phyloP scores from a whole-genome alignment of 2,113 vertebrate genomes.

The Menidia beryllina region DNA sequence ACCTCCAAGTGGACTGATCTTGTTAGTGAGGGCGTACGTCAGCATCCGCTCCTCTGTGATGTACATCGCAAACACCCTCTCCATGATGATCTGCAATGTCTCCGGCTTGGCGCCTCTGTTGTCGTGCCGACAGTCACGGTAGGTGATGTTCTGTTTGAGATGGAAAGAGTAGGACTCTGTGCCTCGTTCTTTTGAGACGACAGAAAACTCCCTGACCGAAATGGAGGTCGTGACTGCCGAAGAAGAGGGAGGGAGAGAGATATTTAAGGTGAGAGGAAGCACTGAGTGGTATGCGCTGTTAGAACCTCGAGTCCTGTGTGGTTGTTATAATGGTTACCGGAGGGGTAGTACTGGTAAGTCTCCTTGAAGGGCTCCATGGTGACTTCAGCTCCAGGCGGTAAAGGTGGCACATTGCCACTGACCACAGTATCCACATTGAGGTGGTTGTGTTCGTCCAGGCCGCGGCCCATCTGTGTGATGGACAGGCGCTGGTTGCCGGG shows the following conservation, averaged over 20 bases:
- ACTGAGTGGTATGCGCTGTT: not conserved
- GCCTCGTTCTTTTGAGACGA: slow-evolving; percentile 73
- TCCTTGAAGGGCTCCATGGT: slow-evolving; percentile 90
- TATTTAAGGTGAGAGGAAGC: not conserved
- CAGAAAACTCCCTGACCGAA: slow-evolving; percentile 83
- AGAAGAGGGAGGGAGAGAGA: not conserved
- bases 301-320: not conserved
- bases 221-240: slow-evolving; percentile 83
- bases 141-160: slow-evolving; percentile 90
- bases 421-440: slow-evolving; percentile 86
- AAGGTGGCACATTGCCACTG: slow-evolving; percentile 86
- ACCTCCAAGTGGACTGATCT: slow-evolving; percentile 87
- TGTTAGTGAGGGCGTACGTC: slow-evolving; percentile 92
- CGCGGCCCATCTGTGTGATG: slow-evolving; percentile 86
- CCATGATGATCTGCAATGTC: slow-evolving; percentile 84
- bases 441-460: slow-evolving; percentile 89
- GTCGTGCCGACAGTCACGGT: slow-evolving; percentile 81
- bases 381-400: slow-evolving; percentile 82
- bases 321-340: slow-evolving; percentile 78
- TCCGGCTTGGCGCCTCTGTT: slow-evolving; percentile 30
- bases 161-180: slow-evolving; percentile 87
- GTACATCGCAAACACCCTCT: slow-evolving; percentile 88
- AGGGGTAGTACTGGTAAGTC: slow-evolving; percentile 88
- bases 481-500: slow-evolving; percentile 87
- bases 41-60: slow-evolving; percentile 87